Evolutionary conservation across 2,888 invertebrate species (phyloP).

Genomic region (Xylophagus ater): DNA sequence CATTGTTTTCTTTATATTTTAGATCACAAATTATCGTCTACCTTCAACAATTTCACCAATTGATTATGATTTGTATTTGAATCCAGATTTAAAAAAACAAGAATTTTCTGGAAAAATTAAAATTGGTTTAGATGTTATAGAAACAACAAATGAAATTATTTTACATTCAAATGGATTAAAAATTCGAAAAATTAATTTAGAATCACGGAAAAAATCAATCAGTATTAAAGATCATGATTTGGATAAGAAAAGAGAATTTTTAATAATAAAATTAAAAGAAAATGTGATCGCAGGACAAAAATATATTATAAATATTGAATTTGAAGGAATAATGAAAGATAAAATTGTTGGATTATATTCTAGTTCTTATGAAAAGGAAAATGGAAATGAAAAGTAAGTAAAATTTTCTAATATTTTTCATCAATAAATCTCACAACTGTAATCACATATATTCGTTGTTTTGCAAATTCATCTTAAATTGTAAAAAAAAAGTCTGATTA

Average conservation of each 20-base stretch:
- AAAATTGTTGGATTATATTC: slow-evolving; percentile 64
- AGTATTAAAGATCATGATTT: neutral
- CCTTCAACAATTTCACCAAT: slow-evolving; percentile 48
- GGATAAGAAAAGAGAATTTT: slow-evolving; percentile 36
- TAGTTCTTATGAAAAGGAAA: slow-evolving; percentile 46
- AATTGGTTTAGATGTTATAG: slow-evolving; percentile 40
- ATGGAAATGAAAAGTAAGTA: slow-evolving; percentile 39
- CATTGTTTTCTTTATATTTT: slow-evolving; percentile 1
- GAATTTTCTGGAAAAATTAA: slow-evolving; percentile 46
- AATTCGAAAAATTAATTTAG: slow-evolving; percentile 24
- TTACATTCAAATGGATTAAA: slow-evolving; percentile 51
- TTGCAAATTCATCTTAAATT: no score
- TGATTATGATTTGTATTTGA: slow-evolving; percentile 55
- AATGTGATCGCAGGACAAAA: slow-evolving; percentile 27
- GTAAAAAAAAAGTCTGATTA: no score
- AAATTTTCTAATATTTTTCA: no score
- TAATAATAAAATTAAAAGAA: slow-evolving; percentile 35
- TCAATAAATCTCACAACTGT: no score
- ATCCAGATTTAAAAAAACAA: slow-evolving; percentile 51
- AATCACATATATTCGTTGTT: no score
- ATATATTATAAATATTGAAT: slow-evolving; percentile 48
- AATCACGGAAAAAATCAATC: neutral
- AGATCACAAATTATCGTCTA: slow-evolving; percentile 39
- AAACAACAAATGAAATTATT: slow-evolving; percentile 41
- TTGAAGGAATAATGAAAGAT: slow-evolving; percentile 51